Evolutionary conservation across 2,113 vertebrate species (phyloP).

Genomic region (Murina feae): DNA sequence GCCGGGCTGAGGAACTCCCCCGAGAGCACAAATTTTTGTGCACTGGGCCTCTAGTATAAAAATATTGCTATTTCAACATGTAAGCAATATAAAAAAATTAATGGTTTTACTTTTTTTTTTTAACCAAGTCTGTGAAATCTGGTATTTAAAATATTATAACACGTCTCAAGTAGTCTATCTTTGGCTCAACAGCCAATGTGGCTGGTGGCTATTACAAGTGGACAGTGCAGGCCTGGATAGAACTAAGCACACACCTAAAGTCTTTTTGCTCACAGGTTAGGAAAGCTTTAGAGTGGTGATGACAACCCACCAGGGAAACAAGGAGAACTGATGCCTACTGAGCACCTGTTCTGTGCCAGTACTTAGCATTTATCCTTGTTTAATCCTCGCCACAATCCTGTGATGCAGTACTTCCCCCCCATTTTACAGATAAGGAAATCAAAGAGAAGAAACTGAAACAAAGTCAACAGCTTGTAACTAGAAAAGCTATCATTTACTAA

Average conservation of each 20-base stretch:
- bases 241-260: background rate
- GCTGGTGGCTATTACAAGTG: background rate
- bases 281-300: background rate
- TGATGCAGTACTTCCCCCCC: background rate
- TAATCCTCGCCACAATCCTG: background rate
- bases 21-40: too few species aligned
- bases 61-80: background rate
- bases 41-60: too few species aligned
- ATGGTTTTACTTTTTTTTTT: background rate
- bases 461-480: background rate
- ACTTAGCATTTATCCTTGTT: background rate
- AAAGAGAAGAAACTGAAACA: background rate
- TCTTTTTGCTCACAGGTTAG: background rate
- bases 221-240: background rate
- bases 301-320: background rate
- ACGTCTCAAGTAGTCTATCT: background rate
- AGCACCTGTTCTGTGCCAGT: background rate
- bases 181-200: background rate
- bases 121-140: slow-evolving; percentile 5
- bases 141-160: background rate
- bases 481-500: background rate
- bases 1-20: too few species aligned
- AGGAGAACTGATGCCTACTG: background rate
- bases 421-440: slow-evolving; percentile 8
- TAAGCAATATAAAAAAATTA: background rate